Base-by-base conservation (phyloP, 2,797 vertebrate species). In the Cryptoprocta ferox region DNA sequence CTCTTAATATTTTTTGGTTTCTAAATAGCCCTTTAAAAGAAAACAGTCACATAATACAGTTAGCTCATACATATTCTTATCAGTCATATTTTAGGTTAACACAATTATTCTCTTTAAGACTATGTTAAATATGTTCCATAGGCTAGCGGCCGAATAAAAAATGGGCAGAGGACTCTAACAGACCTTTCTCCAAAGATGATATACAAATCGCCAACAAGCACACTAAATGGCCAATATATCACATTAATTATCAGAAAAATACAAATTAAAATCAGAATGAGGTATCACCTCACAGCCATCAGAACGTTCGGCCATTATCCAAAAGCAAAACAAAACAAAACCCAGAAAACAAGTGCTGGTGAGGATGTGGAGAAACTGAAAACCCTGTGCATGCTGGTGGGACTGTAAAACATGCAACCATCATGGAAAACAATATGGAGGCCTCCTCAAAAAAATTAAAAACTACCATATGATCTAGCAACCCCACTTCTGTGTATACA, bases 1-100 rank as follows among this genome's bases (percentile, higher is more conserved):
- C 99, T 97, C 99, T 99, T 98, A 99, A 97, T 96, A 99, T 97
- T 97, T 99, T 99, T 97, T 99, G 99, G 98, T 99, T 99, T 98
- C 99, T 99, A 98, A 99, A 99, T 45, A 99, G 98, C 98, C 99
- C 99, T 99, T 75, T 75, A 97, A 6, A 86, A 87, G 45, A 90
- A 92, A 91, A 92, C 50, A 88, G 98, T 95, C 0, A 93, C 0
- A 98, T 97, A 75, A 80, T 15, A 53, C 45, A 50, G 45, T 87
- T 90, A 87, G 15, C 15, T 85, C 24, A 89, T 35, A 88, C 21
- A 93, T 63, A 93, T 63, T 95, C 68, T 93, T 92, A 94, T 37
- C 28, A 61, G 24, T 84, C 71, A 83, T 48, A 90, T 84, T 95
- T 81, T 91, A 95, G 28, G 92, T 48, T 70, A 96, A 76, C 14